Percentiles rank a stretch among this genome's conserved stretches.
Conservation (phyloP, 2,888 invertebrate genomes). For the Zygothrica quintamaculata region DNA sequence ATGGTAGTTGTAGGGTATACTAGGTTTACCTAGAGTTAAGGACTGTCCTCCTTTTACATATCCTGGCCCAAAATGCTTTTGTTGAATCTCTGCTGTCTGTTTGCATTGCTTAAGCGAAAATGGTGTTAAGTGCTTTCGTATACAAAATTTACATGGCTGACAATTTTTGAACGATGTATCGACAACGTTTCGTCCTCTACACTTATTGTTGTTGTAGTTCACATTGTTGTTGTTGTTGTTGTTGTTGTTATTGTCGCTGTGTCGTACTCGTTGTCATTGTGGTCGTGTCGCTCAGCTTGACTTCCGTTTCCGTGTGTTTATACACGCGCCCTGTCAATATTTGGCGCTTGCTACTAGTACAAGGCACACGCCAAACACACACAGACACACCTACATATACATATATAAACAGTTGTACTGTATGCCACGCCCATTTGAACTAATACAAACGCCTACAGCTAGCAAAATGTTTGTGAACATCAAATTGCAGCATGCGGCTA, state of each 20-base stretch:
- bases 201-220: slow-evolving; percentile 10
- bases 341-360: slow-evolving; percentile 67
- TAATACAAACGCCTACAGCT: slow-evolving; percentile 22
- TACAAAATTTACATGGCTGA: slow-evolving; percentile 78
- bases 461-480: slow-evolving; percentile 60
- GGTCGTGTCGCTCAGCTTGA: slow-evolving; percentile 72
- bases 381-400: slow-evolving; percentile 18
- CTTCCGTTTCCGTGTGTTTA: slow-evolving; percentile 73
- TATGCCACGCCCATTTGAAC: background rate
- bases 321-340: slow-evolving; percentile 76
- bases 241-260: slow-evolving; percentile 37
- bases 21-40: background rate
- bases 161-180: slow-evolving; percentile 77
- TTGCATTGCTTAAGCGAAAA: slow-evolving; percentile 79
- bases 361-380: slow-evolving; percentile 60
- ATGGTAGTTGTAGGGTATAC: too few relatives aligned
- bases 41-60: slow-evolving; percentile 14
- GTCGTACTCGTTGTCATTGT: slow-evolving; percentile 49
- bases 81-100: slow-evolving; percentile 53
- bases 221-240: slow-evolving; percentile 18
- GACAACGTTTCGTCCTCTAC: slow-evolving; percentile 40
- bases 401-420: background rate
- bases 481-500: slow-evolving; percentile 46
- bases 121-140: slow-evolving; percentile 80
- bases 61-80: slow-evolving; percentile 42